These are phyloP conservation scores for Ferdinandea cuprea DNA, from an alignment of 2,888 invertebrate species.

Conservation along the genomic window DNA sequence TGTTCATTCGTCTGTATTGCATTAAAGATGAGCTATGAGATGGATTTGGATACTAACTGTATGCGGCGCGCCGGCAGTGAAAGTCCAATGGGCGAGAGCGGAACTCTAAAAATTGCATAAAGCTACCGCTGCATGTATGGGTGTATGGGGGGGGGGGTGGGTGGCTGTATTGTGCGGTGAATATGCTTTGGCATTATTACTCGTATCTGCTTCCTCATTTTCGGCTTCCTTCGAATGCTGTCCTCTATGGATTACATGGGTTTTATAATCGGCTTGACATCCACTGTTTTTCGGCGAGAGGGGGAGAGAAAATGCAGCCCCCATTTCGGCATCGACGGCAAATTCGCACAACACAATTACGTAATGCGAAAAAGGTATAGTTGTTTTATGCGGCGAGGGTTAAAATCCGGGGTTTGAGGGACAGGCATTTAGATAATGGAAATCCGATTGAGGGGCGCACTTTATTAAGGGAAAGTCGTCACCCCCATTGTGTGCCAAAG, in stretches of 20 bases:
- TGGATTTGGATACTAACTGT: constrained; percentile 2
- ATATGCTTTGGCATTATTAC: constrained; percentile 46
- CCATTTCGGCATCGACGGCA: constrained; percentile 23
- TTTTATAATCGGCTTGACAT: constrained; percentile 44
- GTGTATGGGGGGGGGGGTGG: constrained; percentile 22
- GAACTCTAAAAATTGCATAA: constrained; percentile 52
- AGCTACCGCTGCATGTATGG: not conserved
- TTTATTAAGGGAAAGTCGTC: constrained; percentile 52
- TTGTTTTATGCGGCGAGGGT: constrained; percentile 12
- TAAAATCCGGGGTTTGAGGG: not conserved
- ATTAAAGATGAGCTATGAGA: constrained; percentile 69
- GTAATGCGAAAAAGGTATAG: constrained; percentile 60
- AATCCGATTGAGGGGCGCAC: constrained; percentile 58
- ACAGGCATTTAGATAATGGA: constrained; percentile 66
- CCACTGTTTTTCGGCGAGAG: constrained; percentile 8
- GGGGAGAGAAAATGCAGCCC: not conserved
- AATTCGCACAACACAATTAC: constrained; percentile 69
- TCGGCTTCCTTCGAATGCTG: not conserved
- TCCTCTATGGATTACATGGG: constrained; percentile 59
- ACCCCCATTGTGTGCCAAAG: constrained; percentile 19
- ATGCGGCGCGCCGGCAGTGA: not conserved
- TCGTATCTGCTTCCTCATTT: constrained; percentile 5
- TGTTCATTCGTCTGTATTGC: constrained; percentile 68
- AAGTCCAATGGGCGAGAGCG: constrained; percentile 51
- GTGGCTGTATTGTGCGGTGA: constrained; percentile 41